These are phyloP conservation scores for Caenorhabditis sinica DNA, from an alignment of 2,888 invertebrate genomes.

Conservation along the genomic window DNA sequence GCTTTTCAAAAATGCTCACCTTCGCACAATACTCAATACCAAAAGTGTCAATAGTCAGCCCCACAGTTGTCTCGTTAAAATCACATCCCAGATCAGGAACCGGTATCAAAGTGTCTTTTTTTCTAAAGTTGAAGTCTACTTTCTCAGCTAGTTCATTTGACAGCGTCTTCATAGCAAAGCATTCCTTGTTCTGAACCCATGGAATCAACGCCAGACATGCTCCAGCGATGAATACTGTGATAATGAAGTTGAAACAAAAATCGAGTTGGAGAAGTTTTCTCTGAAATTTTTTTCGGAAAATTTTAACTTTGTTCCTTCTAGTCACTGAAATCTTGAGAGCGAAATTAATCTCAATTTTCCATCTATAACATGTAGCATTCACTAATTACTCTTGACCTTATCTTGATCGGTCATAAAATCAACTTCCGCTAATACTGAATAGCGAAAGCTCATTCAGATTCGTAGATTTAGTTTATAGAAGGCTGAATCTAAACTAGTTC, in stretches of 20 bases:
- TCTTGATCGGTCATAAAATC: no score
- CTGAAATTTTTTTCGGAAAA: constrained; percentile 18
- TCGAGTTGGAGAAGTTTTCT: constrained; percentile 31
- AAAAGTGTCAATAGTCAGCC: constrained; percentile 3
- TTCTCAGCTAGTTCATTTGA: background rate
- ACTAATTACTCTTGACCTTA: no score
- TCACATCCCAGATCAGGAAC: constrained; percentile 23
- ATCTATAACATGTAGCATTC: no score
- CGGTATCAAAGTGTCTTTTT: background rate
- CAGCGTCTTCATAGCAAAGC: constrained; percentile 33
- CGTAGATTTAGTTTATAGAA: background rate
- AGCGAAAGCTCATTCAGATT: no score
- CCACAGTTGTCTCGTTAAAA: constrained; percentile 34
- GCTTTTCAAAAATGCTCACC: background rate
- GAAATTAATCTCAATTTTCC: no score
- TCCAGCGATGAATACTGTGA: constrained; percentile 5
- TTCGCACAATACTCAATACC: constrained; percentile 41
- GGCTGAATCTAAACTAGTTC: background rate
- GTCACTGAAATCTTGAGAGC: no score
- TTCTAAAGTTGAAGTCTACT: constrained; percentile 13
- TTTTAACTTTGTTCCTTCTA: no score
- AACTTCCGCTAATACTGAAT: no score
- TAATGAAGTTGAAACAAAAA: constrained; percentile 7
- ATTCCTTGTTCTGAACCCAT: constrained; percentile 9
- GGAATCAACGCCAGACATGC: constrained; percentile 13